These are phyloP conservation scores for Aphis craccivora DNA, from an alignment of 1,140 invertebrate genomes.

Conservation along the genomic window DNA sequence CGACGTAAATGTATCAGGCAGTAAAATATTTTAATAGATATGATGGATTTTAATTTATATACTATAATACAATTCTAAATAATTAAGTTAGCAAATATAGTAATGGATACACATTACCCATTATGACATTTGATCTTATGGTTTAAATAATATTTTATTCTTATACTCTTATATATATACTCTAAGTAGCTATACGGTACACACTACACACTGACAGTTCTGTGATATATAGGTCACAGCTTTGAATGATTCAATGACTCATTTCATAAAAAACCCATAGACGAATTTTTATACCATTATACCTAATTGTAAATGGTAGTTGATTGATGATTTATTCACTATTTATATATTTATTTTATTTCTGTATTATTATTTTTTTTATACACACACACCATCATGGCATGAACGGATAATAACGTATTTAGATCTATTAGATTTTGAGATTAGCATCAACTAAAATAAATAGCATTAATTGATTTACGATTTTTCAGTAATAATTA, in stretches of 20 bases:
- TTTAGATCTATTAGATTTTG: background rate
- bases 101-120: background rate
- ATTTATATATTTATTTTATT: background rate
- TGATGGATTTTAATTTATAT: background rate
- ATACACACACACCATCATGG: too few species aligned
- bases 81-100: background rate
- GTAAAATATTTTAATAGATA: background rate
- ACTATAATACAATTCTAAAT: background rate
- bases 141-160: background rate
- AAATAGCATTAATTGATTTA: background rate
- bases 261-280: background rate
- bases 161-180: background rate
- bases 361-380: too few species aligned
- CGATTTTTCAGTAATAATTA: background rate
- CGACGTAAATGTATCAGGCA: background rate
- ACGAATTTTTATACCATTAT: background rate
- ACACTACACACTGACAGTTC: background rate
- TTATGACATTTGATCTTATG: conserved; percentile 2
- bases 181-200: background rate
- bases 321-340: background rate
- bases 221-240: conserved; percentile 27
- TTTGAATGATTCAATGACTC: background rate
- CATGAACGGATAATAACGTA: background rate
- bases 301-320: background rate
- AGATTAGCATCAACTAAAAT: background rate